A percentile compares a stretch with the other conserved stretches of the same genome.
These are phyloP conservation scores for Pocillopora meandrina DNA, from an alignment of 92 coral and sea anemone genomes.

Conservation along the genomic window DNA sequence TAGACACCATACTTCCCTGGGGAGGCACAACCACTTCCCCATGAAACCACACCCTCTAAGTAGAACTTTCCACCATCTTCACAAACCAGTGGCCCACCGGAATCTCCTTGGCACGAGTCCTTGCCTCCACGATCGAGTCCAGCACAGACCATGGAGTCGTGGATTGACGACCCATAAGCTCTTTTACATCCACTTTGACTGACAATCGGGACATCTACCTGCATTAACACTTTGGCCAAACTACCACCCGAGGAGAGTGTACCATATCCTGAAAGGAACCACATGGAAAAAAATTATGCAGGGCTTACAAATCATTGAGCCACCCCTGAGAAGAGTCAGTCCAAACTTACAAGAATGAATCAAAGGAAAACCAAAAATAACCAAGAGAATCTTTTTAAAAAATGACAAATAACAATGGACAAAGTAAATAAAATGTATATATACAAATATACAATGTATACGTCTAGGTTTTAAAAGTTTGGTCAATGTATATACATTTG, in stretches of 20 bases:
- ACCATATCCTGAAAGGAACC: slow-evolving; percentile 59
- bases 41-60: slow-evolving; percentile 58
- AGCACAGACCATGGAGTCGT: slow-evolving; percentile 77
- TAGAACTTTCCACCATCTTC: slow-evolving; percentile 52
- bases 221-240: slow-evolving; percentile 49
- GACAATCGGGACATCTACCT: slow-evolving; percentile 67
- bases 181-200: slow-evolving; percentile 38
- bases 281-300: background rate
- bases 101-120: slow-evolving; percentile 69
- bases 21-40: slow-evolving; percentile 50
- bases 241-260: slow-evolving; percentile 56
- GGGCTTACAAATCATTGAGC: background rate
- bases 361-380: background rate
- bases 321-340: background rate
- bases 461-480: too few relatives aligned
- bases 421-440: too few relatives aligned
- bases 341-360: background rate
- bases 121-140: slow-evolving; percentile 28
- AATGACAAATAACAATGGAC: too few relatives aligned
- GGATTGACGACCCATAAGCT: slow-evolving; percentile 46
- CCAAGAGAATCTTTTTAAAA: too few relatives aligned
- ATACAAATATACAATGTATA: too few relatives aligned
- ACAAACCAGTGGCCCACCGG: slow-evolving; percentile 73
- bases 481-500: too few relatives aligned
- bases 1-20: slow-evolving; percentile 32